Evolutionary conservation across 2,797 vertebrate species (phyloP).

Genomic region (Amazona ochrocephala): DNA sequence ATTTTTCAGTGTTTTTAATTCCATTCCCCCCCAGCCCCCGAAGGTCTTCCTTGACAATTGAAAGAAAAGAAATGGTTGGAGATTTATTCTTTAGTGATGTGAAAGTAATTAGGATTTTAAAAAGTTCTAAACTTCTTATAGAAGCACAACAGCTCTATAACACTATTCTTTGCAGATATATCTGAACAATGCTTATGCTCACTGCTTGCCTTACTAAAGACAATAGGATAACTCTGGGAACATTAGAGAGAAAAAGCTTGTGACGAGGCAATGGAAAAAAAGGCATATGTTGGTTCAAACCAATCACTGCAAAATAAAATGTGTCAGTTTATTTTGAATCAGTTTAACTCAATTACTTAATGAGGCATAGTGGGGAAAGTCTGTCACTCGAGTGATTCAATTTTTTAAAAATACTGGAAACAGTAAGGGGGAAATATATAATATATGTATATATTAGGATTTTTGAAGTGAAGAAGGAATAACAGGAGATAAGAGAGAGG

Average conservation of each 20-base stretch:
- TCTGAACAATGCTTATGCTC: conserved; percentile 16
- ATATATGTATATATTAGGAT: background rate
- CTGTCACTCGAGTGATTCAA: conserved; percentile 4
- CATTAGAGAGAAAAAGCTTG: background rate
- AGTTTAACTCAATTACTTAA: conserved; percentile 63
- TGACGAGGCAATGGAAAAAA: conserved; percentile 13
- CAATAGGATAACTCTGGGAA: conserved; percentile 7
- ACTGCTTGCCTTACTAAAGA: background rate
- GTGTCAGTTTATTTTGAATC: conserved; percentile 62
- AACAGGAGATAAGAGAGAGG: background rate
- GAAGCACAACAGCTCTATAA: background rate
- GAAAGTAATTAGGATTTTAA: background rate
- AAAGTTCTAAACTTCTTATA: background rate
- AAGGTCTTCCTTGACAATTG: background rate
- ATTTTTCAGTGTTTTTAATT: background rate
- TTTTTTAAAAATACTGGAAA: conserved; percentile 57
- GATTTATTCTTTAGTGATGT: background rate
- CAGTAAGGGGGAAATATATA: background rate
- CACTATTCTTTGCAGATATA: background rate
- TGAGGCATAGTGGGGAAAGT: conserved; percentile 32
- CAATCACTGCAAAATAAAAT: conserved; percentile 44
- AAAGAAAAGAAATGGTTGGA: background rate
- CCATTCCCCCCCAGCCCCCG: accelerated
- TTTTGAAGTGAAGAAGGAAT: background rate
- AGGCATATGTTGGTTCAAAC: conserved; percentile 53